Conservation (phyloP, 2,888 invertebrate species). For the Polyommatus iphigenia region DNA sequence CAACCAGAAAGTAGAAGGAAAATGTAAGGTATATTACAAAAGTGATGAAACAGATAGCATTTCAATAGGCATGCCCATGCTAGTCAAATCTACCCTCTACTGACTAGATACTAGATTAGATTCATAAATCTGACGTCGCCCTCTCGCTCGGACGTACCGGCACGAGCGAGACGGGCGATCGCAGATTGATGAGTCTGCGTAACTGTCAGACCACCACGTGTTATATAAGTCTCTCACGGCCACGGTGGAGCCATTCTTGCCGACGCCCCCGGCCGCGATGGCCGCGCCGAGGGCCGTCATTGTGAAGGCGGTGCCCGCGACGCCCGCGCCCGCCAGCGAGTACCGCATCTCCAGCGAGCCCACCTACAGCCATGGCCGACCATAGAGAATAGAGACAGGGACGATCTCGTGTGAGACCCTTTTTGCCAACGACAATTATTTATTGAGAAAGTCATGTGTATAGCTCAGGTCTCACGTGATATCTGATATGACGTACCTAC, state of each 20-base stretch:
- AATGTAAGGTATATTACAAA: constrained; percentile 1
- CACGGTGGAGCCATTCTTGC: constrained; percentile 99
- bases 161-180: neutral
- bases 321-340: constrained; percentile 87
- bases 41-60: constrained; percentile 26
- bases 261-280: constrained; percentile 94
- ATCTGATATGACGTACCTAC: neutral
- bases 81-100: constrained; percentile 14
- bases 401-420: neutral
- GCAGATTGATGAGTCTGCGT: constrained; percentile 13
- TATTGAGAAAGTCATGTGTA: neutral
- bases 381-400: constrained; percentile 9
- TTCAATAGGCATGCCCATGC: constrained; percentile 32
- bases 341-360: constrained; percentile 86
- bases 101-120: constrained; percentile 1
- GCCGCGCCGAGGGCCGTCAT: constrained; percentile 87
- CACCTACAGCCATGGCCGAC: constrained; percentile 54
- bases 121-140: constrained; percentile 14
- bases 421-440: neutral
- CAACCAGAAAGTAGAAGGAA: constrained; percentile 16
- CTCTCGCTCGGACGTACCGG: neutral
- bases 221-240: constrained; percentile 86
- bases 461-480: neutral
- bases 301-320: constrained; percentile 85
- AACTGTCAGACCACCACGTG: constrained; percentile 41